Base-by-base conservation (phyloP, 2,888 invertebrate species). In the Phengaris arion region DNA sequence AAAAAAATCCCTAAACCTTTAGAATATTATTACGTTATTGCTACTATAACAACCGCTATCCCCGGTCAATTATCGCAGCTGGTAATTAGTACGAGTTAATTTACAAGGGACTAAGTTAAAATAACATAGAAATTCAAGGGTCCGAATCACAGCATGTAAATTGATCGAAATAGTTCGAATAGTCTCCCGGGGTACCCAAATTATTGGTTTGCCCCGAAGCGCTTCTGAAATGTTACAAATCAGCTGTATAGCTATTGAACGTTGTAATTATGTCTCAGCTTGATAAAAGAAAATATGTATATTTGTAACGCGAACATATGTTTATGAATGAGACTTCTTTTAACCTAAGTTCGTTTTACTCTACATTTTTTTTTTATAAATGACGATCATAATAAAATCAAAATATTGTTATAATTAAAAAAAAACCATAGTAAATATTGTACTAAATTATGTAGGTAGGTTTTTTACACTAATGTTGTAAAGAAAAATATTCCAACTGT, bases 171-270 rank as follows among this genome's bases (percentile, higher is more conserved):
- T 81, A 79, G 78, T 81, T 79, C 77, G 80, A 81, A 82, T 83
- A 78, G 76, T 86, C 88, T 87, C 87, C 84, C 78, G 88, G 86
- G 89, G 88, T 83, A 80, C 79, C 87, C 81, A 89, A 91, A 93
- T 93, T 92, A 92, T 91, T 84, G 91, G 90, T 89, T 92, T 85
- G 83, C 85, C 91, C 87, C 82, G 80, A 81, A 87, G 92, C 90
- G 87, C 88, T 91, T 89, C 35, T 1, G 84, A 85, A 87, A 86
- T 84, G 87, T 87, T 85, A 89, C 89, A 92, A 92, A 93, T 92
- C 91, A 92, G 89, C 89, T 85, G 83, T 86, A 85, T 87, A 84
- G 83, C 84, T 82, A 86, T 91, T 89, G 88, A 87, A 80, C 83
- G 83, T 84, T 48, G 6, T 85, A 77, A 79, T 84, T 81, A 77